Evolutionary conservation across 2,113 vertebrate species (phyloP).

Genomic region (Coturnix japonica): DNA sequence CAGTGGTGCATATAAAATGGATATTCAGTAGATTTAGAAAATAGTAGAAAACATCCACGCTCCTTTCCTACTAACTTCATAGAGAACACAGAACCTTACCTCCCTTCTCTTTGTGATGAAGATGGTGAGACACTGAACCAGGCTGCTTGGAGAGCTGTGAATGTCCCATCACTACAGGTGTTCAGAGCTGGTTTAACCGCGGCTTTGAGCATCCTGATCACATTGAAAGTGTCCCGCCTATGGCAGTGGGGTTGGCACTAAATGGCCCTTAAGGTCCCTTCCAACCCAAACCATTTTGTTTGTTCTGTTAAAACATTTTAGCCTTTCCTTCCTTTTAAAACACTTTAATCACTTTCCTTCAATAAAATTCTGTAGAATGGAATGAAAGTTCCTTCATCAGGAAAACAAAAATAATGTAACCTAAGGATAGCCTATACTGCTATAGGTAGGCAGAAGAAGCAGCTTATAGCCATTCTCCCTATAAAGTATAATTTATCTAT

Average conservation of each 20-base stretch:
- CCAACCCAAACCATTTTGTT: neutral
- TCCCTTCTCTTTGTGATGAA: neutral
- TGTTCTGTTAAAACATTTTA: neutral
- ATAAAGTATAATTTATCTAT: neutral
- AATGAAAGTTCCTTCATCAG: neutral
- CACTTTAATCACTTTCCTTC: neutral
- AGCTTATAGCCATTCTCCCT: rapidly evolving
- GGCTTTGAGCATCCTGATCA: neutral
- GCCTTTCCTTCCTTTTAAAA: neutral
- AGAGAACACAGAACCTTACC: neutral
- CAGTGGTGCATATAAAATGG: neutral
- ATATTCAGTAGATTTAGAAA: neutral
- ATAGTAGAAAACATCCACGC: neutral
- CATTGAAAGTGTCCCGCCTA: neutral
- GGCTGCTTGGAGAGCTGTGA: neutral
- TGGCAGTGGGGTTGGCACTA: neutral
- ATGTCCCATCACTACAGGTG: neutral
- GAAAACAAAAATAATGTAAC: neutral
- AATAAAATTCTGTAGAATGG: neutral
- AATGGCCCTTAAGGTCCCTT: neutral
- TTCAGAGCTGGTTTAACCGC: neutral
- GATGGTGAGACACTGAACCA: neutral
- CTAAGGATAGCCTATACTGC: neutral
- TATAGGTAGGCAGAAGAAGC: neutral
- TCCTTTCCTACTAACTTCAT: rapidly evolving